Base-by-base conservation (phyloP, 2,113 vertebrate genomes). In the Calyptommatus sinebrachiatus region DNA sequence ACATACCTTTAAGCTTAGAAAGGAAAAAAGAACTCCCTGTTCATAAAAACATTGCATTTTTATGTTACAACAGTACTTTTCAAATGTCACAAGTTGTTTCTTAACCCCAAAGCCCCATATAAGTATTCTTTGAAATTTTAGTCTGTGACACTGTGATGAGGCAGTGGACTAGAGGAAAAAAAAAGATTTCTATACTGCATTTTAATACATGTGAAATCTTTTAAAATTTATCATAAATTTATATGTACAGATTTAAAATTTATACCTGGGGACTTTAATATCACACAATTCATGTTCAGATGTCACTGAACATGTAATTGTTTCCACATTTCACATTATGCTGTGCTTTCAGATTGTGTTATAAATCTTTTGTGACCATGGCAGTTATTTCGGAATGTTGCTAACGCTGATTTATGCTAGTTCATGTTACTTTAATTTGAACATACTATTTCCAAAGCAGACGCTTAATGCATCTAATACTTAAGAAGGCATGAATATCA, bases 291-390 rank as follows among this genome's bases (percentile, higher is more conserved):
- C 88, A 91, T 92, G 86, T 90, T 93, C 89, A 94, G 80, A 90
- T 94, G 91, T 94, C 91, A 92, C 89, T 89, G 90, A 91, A 93
- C 88, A 91, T 94, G 86, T 94, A 93, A 93, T 94, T 95, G 88
- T 94, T 95, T 94, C 91, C 94, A 88, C 91, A 94, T 93, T 95
- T 95, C 88, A 93, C 88, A 94, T 94, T 94, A 93, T 93, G 81
- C 90, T 91, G 82, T 92, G 87, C 88, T 94, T 95, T 89, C 85
- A 92, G 85, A 91, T 91, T 90, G 83, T 92, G 60, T 85, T 91
- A 89, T 93, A 93, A 94, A 93, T 94, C 91, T 92, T 95, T 75
- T 91, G 89, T 94, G 91, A 92, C 86, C 82, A 8, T 91, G 91
- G 89, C 24, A 0, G 84, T 92, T 95, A 91, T 90, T 94, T 94